phyloP scores from a whole-genome alignment of 1,140 invertebrate genomes.

The Bilobella aurantiaca region DNA sequence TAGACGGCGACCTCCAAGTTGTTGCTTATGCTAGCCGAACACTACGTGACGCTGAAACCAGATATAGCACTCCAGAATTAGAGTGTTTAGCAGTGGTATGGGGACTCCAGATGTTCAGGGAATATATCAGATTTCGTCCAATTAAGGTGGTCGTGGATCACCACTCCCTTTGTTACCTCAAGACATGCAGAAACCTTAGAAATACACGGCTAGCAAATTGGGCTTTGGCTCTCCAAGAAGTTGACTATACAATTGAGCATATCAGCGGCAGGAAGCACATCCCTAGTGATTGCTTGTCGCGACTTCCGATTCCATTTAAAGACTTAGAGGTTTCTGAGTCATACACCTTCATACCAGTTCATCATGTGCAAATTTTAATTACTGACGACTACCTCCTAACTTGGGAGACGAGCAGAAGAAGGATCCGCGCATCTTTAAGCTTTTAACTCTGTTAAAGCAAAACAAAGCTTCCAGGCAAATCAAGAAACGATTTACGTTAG shows the following conservation, averaged over 20 bases:
- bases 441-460: too few relatives aligned
- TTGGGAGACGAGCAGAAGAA: neutral
- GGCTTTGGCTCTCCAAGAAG: neutral
- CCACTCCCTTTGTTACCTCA: neutral
- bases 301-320: neutral
- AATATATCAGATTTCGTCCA: neutral
- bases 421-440: too few relatives aligned
- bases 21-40: neutral
- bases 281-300: neutral
- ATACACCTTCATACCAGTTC: neutral
- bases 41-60: neutral
- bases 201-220: neutral
- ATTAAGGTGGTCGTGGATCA: neutral
- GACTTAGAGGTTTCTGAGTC: neutral
- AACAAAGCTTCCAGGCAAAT: too few relatives aligned
- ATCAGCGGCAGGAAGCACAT: neutral
- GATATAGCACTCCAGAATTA: neutral
- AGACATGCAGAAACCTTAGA: neutral
- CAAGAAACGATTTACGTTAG: too few relatives aligned
- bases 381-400: neutral
- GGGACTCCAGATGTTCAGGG: neutral
- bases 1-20: neutral
- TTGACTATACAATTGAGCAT: neutral
- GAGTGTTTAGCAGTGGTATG: constrained; percentile 2
- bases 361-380: neutral